A percentile compares a stretch with the other conserved stretches of the same genome.
phyloP scores from a whole-genome alignment of 2,888 invertebrate species.

The Pecten maximus region DNA sequence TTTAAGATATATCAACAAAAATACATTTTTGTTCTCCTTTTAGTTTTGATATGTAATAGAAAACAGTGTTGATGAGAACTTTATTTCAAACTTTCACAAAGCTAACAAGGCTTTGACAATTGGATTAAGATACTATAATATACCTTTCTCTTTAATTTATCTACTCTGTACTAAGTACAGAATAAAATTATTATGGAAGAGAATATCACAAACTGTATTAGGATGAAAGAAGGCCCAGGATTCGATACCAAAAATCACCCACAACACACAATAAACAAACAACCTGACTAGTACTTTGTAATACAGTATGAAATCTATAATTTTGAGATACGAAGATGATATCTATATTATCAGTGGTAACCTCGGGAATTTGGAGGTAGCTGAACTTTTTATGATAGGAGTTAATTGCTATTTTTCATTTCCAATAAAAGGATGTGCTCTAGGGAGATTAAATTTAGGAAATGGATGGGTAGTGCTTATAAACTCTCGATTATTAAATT shows the following conservation, averaged over 20 bases:
- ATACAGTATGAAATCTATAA: conserved; percentile 5
- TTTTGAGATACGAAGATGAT: neutral
- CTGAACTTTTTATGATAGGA: conserved; percentile 1
- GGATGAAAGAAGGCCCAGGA: neutral
- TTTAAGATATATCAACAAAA: too few relatives aligned
- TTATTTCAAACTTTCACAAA: neutral
- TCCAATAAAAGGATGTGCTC: conserved; percentile 15
- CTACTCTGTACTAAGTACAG: neutral
- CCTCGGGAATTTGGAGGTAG: neutral
- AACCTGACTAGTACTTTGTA: neutral
- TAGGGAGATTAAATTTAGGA: conserved; percentile 24
- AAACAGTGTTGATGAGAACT: neutral
- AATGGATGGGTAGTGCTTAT: neutral
- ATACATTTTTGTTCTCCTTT: neutral
- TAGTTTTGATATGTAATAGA: neutral
- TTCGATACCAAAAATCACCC: neutral
- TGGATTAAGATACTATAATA: neutral
- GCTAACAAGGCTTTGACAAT: neutral
- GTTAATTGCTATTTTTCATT: conserved; percentile 15
- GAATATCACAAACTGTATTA: neutral
- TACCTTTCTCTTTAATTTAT: neutral
- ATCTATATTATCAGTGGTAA: neutral
- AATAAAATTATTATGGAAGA: neutral
- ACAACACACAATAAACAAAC: neutral
- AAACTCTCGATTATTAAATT: neutral